phyloP scores from a whole-genome alignment of 2,113 vertebrate species.

The Cottus gobio region DNA sequence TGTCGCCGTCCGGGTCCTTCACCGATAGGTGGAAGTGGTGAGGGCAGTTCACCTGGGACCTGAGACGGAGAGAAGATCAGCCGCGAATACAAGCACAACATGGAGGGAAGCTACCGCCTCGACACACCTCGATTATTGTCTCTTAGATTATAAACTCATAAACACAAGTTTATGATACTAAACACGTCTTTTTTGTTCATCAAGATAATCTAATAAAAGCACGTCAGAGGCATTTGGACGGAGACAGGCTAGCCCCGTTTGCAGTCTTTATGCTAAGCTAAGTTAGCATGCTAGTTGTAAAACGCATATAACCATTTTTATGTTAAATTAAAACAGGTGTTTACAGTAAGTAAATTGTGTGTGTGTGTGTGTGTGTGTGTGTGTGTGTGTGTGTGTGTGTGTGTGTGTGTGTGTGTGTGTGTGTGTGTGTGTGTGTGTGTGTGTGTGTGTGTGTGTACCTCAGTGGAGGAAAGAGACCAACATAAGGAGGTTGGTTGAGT shows the following conservation, averaged over 20 bases:
- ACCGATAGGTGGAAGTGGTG: slow-evolving; percentile 63
- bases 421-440: background rate
- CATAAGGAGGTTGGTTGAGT: slow-evolving; percentile 74
- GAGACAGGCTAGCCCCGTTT: background rate
- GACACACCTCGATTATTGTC: too few species aligned
- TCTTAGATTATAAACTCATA: too few species aligned
- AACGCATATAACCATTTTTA: background rate
- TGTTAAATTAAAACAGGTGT: background rate
- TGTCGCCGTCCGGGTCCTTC: slow-evolving; percentile 78
- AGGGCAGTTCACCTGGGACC: slow-evolving; percentile 67
- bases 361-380: background rate
- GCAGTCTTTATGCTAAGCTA: background rate
- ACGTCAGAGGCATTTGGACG: background rate
- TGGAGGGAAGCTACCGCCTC: too few species aligned
- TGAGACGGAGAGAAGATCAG: slow-evolving; percentile 33
- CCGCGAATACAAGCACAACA: background rate
- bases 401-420: background rate
- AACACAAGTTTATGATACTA: too few species aligned
- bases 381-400: background rate
- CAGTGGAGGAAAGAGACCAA: slow-evolving; percentile 76
- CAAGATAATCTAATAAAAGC: too few species aligned
- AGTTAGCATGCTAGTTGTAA: background rate
- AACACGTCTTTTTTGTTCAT: too few species aligned
- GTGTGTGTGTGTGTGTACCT: slow-evolving; percentile 59
- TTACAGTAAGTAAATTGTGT: background rate